Evolutionary conservation across 2,797 vertebrate species (phyloP), one percentile per base, ranked within the genome.

Genomic region (Myripristis jacobus): DNA sequence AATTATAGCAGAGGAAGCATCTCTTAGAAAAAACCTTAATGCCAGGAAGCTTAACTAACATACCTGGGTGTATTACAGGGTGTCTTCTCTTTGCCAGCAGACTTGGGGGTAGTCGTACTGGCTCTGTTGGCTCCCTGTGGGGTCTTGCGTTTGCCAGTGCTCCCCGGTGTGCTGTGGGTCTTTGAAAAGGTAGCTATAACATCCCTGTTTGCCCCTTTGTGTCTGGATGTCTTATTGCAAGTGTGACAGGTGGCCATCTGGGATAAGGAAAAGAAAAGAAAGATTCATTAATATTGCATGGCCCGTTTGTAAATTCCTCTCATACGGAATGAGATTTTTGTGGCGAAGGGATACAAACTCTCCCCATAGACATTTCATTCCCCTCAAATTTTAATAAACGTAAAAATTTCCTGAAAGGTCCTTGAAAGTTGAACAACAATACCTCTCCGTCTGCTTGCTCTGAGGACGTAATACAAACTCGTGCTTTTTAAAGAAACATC

Each of bases 191-290:
- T 61, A 11, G 86, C 53, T 24, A 95, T 79, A 66, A 94, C 94
- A 70, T 94, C 93, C 86, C 96, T 93, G 75, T 93, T 96, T 83
- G 90, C 84, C 57, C 97, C 97, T 75, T 84, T 84, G 84, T 94
- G 92, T 82, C 91, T 94, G 75, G 94, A 93, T 31, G 94, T 95
- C 83, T 91, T 95, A 85, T 92, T 95, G 89, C 97, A 98, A 1
- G 92, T 93, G 83, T 96, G 95, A 87, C 97, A 99, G 79, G 96
- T 98, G 83, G 96, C 92, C 92, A 98, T 91, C 98, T 99, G 82
- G 15, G 67, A 87, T 59, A 77, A 56, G 19, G 55, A 75, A 51
- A 64, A 60, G n/a, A 77, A 46, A 10, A 21, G n/a, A 77, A 44
- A 62, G 4, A 62, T 66, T 70, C 44, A 75, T 83, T 77, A 76